Conservation (phyloP, 2,888 invertebrate genomes). For the Gortyna flavago region DNA sequence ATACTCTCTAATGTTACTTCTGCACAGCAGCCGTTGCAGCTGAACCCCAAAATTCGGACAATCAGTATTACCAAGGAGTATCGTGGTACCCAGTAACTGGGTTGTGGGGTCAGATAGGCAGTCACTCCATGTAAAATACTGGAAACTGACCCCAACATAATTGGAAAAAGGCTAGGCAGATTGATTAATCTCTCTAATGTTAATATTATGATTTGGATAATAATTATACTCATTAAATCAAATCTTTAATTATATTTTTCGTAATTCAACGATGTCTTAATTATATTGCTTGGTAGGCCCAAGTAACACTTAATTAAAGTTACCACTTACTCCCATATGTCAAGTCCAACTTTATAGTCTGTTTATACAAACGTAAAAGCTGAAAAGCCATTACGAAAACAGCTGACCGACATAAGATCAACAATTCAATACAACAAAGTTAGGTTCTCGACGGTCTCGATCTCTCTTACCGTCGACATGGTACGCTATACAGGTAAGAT, state of each 20-base stretch:
- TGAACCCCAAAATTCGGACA: not conserved
- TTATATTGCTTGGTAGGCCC: not conserved
- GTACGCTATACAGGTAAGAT: not conserved
- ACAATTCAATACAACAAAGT: slow-evolving; percentile 11
- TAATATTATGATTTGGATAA: not conserved
- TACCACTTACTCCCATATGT: not conserved
- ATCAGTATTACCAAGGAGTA: not conserved
- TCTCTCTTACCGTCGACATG: not conserved
- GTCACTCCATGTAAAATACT: not conserved
- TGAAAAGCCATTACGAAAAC: slow-evolving; percentile 32
- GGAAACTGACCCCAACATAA: not conserved
- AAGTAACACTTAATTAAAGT: not conserved
- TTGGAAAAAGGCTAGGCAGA: not conserved
- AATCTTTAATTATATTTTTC: not conserved
- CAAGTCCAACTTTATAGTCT: not conserved
- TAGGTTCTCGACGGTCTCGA: not conserved
- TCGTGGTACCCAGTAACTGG: too few relatives aligned
- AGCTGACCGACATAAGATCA: slow-evolving; percentile 25
- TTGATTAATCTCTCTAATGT: not conserved
- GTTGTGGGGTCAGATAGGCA: too few relatives aligned
- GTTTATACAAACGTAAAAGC: slow-evolving; percentile 15
- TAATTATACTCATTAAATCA: not conserved
- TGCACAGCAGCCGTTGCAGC: too few relatives aligned
- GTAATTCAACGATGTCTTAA: not conserved
- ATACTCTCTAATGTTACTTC: not conserved